phyloP scores from a whole-genome alignment of 1,140 invertebrate genomes.

The Drosophila lacertosa region DNA sequence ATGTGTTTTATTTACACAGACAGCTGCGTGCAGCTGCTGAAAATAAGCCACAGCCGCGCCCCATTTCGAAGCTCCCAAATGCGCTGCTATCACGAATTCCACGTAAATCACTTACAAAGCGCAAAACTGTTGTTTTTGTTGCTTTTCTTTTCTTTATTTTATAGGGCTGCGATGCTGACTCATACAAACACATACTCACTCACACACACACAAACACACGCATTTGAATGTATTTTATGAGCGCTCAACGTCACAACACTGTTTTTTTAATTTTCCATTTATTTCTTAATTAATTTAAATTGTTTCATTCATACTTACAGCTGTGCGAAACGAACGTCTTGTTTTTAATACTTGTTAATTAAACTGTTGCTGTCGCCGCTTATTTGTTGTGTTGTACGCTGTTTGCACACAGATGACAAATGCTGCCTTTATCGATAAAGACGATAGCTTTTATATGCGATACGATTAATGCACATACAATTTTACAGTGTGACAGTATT shows the following conservation, averaged over 20 bases:
- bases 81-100: slow-evolving; percentile 41
- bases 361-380: slow-evolving; percentile 36
- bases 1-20: slow-evolving; percentile 3
- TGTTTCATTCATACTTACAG: slow-evolving; percentile 30
- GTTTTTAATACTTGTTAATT: slow-evolving; percentile 34
- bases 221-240: no score
- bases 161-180: slow-evolving; percentile 44
- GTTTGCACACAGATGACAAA: slow-evolving; percentile 55
- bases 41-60: slow-evolving; percentile 36
- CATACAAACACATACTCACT: slow-evolving; percentile 26
- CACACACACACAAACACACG: background rate
- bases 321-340: slow-evolving; percentile 13
- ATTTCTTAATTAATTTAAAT: background rate
- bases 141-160: slow-evolving; percentile 17
- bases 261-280: background rate
- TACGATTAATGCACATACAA: background rate
- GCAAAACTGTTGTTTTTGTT: slow-evolving; percentile 12
- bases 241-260: no score
- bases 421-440: slow-evolving; percentile 27
- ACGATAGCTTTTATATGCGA: slow-evolving; percentile 33
- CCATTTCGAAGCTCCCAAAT: slow-evolving; percentile 25
- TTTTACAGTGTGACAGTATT: slow-evolving; percentile 2
- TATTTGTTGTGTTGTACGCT: slow-evolving; percentile 36
- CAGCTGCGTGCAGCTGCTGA: slow-evolving; percentile 26
- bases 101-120: slow-evolving; percentile 40